Evolutionary conservation across 2,888 invertebrate species (phyloP), one percentile per base, ranked within the genome.

Genomic region (Drosophila kokeensis): DNA sequence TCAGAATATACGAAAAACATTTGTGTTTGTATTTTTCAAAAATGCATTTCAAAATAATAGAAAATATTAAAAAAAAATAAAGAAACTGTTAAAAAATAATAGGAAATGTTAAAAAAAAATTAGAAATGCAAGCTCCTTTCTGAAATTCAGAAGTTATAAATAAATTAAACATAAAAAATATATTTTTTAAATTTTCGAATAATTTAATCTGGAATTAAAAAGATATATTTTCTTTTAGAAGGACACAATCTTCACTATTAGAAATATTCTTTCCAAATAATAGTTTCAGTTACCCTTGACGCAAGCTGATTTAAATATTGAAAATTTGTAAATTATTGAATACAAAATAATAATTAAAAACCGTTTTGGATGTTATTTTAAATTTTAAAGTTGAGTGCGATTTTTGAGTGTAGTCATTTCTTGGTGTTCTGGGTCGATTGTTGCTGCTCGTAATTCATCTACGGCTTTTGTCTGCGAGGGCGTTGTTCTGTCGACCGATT

Each of bases 391-490:
- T 15, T 15, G 21, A 24, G 45, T 24, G 24, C 7, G 4, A 45
- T 45, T 45, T 45, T 45, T 45, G 45, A 45, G 45, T 45, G 45
- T 67, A 82, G 62, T 78, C 77, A 58, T 68, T 78, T 69, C 69
- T 64, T 66, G 50, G 38, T 49, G 27, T 11, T 54, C 24, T 24
- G 65, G 55, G 70, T 73, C 73, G 71, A 69, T 76, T 79, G 81
- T 79, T 74, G 69, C 57, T 50, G 55, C 54, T 60, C 65, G 75
- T 75, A 75, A 76, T 63, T 75, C 71, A 75, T 75, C 77, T 76
- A 65, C 60, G 60, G 73, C 79, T 29, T 73, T 83, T 74, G 77
- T 83, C 81, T 80, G 62, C 63, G 61, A 59, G 36, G 48, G 58
- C 73, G 61, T 77, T 61, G 61, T 49, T 57, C 65, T 79, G 71